These are phyloP conservation scores for Mimas tiliae DNA, from an alignment of 2,888 invertebrate species.

Conservation along the genomic window DNA sequence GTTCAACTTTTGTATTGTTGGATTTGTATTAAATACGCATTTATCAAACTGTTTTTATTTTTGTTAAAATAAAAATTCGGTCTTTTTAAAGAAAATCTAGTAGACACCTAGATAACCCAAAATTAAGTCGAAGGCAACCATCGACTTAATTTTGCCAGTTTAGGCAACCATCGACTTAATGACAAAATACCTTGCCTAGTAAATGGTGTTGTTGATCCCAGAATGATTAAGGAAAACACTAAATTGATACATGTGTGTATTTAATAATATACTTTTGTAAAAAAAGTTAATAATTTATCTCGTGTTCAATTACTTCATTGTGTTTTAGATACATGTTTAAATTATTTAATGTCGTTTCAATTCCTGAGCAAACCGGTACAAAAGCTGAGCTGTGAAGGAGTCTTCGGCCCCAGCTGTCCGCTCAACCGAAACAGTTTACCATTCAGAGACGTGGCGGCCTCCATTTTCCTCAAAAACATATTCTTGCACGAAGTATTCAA, in stretches of 20 bases:
- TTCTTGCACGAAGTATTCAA: constrained; percentile 68
- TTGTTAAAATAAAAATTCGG: neutral
- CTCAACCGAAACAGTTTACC: constrained; percentile 71
- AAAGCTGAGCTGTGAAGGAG: constrained; percentile 68
- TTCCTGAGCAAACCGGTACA: constrained; percentile 47
- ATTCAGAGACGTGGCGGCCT: constrained; percentile 72
- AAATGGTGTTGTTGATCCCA: too few species aligned
- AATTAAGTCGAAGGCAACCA: too few species aligned
- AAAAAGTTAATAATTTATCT: neutral
- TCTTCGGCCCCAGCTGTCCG: constrained; percentile 59
- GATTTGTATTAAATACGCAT: constrained; percentile 4
- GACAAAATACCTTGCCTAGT: too few species aligned
- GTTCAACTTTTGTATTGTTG: constrained; percentile 15
- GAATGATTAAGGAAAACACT: too few species aligned
- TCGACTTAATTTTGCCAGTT: too few species aligned
- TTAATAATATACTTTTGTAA: neutral
- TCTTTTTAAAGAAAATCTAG: too few species aligned
- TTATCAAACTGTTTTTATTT: neutral
- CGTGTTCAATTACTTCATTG: neutral
- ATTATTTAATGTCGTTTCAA: neutral
- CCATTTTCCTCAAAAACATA: constrained; percentile 75
- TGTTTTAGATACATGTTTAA: neutral
- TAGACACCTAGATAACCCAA: too few species aligned
- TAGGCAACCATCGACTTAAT: too few species aligned
- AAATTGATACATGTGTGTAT: too few species aligned